Percentiles rank a stretch among this genome's conserved stretches.
Conservation (phyloP, 2,888 invertebrate species). For the Tromatobia lineatoria region DNA sequence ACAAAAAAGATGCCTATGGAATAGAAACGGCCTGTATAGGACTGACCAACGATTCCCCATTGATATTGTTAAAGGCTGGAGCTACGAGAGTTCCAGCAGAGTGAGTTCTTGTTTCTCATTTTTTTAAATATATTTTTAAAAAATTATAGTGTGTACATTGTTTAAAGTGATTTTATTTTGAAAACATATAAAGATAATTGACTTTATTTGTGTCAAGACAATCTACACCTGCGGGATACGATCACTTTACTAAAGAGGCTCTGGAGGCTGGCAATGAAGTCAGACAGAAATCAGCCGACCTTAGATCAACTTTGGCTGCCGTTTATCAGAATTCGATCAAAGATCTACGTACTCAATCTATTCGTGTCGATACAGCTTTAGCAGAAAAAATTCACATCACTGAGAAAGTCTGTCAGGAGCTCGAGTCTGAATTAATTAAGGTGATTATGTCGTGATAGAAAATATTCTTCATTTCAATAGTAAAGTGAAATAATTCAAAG, state of each 20-base stretch:
- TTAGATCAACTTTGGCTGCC: conserved; percentile 91
- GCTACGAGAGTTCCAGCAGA: conserved; percentile 92
- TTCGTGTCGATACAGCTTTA: conserved; percentile 92
- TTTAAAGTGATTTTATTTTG: background rate
- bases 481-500: no score
- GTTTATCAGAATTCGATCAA: conserved; percentile 92
- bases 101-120: conserved; percentile 84
- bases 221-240: conserved; percentile 94
- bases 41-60: conserved; percentile 90
- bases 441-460: conserved; percentile 79
- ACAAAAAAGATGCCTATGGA: conserved; percentile 93
- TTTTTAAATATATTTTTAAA: background rate
- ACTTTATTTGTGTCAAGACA: conserved; percentile 86
- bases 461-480: no score
- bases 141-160: conserved; percentile 2
- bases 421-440: conserved; percentile 90
- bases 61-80: conserved; percentile 93
- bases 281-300: conserved; percentile 90
- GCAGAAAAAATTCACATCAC: conserved; percentile 92
- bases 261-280: conserved; percentile 92
- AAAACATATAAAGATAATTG: background rate
- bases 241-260: conserved; percentile 92
- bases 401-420: conserved; percentile 90
- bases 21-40: conserved; percentile 91
- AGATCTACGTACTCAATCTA: conserved; percentile 94